Evolutionary conservation across 2,888 invertebrate species (phyloP).

Genomic region (Lycia hirtaria): DNA sequence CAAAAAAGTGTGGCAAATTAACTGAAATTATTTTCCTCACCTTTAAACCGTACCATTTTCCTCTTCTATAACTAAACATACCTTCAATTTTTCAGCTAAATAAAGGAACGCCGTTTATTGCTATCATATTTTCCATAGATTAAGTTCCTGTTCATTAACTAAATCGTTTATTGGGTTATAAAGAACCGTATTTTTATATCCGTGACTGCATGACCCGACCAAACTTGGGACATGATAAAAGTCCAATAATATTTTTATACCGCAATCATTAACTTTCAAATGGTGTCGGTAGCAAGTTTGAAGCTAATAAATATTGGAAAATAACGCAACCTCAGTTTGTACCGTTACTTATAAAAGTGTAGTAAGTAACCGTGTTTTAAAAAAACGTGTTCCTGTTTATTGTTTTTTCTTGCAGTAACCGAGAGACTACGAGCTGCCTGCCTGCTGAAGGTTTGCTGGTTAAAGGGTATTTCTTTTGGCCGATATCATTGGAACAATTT

Average conservation of each 20-base stretch:
- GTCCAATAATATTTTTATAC: conserved; percentile 31
- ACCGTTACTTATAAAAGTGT: conserved; percentile 43
- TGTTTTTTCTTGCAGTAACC: conserved; percentile 44
- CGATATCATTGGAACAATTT: conserved; percentile 34
- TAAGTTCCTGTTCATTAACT: background rate
- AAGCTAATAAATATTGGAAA: conserved; percentile 40
- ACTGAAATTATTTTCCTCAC: too few species aligned
- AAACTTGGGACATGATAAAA: conserved; percentile 25
- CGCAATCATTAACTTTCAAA: conserved; percentile 32
- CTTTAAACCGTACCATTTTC: too few species aligned
- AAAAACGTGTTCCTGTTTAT: conserved; percentile 46
- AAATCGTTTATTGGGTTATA: conserved; percentile 2
- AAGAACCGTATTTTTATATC: conserved; percentile 16
- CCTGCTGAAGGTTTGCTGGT: conserved; percentile 36
- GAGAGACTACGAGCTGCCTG: conserved; percentile 36
- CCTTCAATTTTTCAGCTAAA: too few species aligned
- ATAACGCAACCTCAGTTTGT: conserved; percentile 33
- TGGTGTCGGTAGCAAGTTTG: conserved; percentile 34
- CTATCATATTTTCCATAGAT: background rate
- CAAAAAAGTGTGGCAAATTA: too few species aligned
- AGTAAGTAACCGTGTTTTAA: conserved; percentile 40
- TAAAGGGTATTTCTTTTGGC: conserved; percentile 36
- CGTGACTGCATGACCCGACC: conserved; percentile 21
- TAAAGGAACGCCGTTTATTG: too few species aligned
- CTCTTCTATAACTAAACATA: too few species aligned